Base-by-base conservation (phyloP, 2,888 invertebrate genomes). In the Drepanosiphum platanoidis region DNA sequence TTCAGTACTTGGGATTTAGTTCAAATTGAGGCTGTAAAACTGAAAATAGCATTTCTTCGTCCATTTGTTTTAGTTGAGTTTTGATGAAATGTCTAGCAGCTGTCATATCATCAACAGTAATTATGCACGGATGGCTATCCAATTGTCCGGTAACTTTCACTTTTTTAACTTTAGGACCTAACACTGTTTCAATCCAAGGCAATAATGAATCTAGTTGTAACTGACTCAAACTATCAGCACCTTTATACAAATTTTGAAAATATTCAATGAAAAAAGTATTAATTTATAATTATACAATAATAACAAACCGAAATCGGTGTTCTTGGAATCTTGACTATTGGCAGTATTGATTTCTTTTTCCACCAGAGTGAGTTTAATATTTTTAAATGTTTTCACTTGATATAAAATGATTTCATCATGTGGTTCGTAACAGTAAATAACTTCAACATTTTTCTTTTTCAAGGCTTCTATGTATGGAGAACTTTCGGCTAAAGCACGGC, bases 91-190 rank as follows among this genome's bases (percentile, higher is more conserved):
- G 98, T 72, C 99, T 92, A 0, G 98, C 98, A 1, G 97, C 95
- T 0, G 96, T 98, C 97, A 98, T 98, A 90, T 99, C 98, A 88
- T 95, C 96, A 0, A 98, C 97, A 0, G 97, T 97, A 3, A 99
- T 93, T 1, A 98, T 95, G 89, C 98, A 98, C 0, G 99, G 98
- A 91, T 99, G 97, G 1, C 93, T 92, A 88, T 96, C 96, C 68
- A 98, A 91, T 86, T 95, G 93, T 58, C 93, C 93, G 0, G 98
- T 98, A 2, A 94, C 93, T 89, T 95, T 94, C 0, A 97, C 95
- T 86, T 94, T 93, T 70, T 93, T 92, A 3, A 96, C 96, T 91
- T 95, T 96, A 3, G 95, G 95, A 1, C 93, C 91, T 36, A 98
- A 91, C 87, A 93, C 92, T 0, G 92, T 91, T 89, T 95, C 95